Evolutionary conservation across 2,888 invertebrate species (phyloP), one percentile per base, ranked within the genome.

Genomic region (Argyresthia albistria): DNA sequence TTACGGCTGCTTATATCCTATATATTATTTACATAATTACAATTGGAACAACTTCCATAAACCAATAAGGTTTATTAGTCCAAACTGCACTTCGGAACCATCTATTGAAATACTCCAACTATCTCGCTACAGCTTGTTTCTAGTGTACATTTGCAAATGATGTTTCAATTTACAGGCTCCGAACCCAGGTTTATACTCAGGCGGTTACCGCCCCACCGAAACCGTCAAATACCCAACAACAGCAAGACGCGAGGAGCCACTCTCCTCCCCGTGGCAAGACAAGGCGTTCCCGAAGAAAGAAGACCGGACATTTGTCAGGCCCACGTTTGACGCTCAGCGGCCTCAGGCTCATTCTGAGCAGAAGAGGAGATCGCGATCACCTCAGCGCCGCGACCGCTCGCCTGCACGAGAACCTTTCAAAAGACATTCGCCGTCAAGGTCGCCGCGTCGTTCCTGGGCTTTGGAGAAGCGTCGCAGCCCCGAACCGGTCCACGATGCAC

Each of bases 131-230:
- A 11, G 12, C 35, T 25, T 47, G n/a, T 35, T 11, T 47, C 46
- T 2, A 35, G 14, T 2, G 37, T 48, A 37, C 48, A 36, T 25
- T 48, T 48, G 48, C 48, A 79, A 76, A 70, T 65, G 64, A 66
- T 66, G 66, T 80, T 86, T 84, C 64, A 73, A 76, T 82, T 86
- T 84, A 62, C 84, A 86, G 86, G 82, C 77, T 61, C 63, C 73
- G 67, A 81, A 73, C 57, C 76, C 78, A 76, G 69, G 68, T 72
- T 74, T 74, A 68, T 84, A 81, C 74, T 66, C 81, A 70, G 77
- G 76, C 73, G 81, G 75, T 60, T 83, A 75, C 58, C 77, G 76
- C 45, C 68, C 57, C 43, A 67, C 63, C 56, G 77, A 77, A 49
- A 71, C 61, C 58, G 65, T 57, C 16, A 70, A 68, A 55, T 80